Conservation (phyloP, 2,797 vertebrate species). For the Otolemur crassicaudatus region DNA sequence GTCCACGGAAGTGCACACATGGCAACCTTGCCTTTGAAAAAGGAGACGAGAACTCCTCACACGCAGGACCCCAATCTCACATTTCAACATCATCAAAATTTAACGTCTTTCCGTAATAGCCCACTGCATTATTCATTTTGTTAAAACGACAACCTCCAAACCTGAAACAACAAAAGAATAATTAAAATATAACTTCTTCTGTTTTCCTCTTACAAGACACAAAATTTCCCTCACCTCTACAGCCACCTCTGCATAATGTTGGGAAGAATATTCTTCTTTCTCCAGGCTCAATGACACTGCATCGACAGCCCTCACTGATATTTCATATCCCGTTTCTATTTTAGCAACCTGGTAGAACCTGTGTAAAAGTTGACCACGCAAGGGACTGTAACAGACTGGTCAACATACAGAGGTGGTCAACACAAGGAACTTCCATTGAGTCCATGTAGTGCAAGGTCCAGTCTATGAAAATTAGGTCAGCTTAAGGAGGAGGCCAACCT, state of each 20-base stretch:
- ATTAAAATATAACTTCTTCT: constrained; percentile 31
- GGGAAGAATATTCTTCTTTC: not conserved
- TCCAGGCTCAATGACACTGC: not conserved
- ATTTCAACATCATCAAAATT: constrained; percentile 70
- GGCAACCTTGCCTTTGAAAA: not conserved
- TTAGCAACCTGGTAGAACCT: not conserved
- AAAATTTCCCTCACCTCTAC: not conserved
- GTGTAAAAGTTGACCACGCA: no score
- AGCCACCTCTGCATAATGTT: not conserved
- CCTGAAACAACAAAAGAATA: constrained; percentile 56
- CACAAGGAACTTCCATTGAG: no score
- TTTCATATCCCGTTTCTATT: not conserved
- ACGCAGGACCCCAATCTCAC: not conserved
- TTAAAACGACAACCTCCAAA: constrained; percentile 59
- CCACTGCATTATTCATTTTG: constrained; percentile 63
- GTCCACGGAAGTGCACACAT: not conserved
- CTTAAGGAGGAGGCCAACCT: no score
- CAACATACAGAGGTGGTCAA: no score
- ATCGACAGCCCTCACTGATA: not conserved
- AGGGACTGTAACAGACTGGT: no score
- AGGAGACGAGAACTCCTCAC: not conserved
- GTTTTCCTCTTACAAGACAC: constrained; percentile 8
- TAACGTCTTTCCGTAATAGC: constrained; percentile 52
- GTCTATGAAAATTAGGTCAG: no score
- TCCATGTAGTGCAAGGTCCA: no score